phyloP scores from a whole-genome alignment of 2,888 invertebrate species.

The Stenoptilia bipunctidactyla region DNA sequence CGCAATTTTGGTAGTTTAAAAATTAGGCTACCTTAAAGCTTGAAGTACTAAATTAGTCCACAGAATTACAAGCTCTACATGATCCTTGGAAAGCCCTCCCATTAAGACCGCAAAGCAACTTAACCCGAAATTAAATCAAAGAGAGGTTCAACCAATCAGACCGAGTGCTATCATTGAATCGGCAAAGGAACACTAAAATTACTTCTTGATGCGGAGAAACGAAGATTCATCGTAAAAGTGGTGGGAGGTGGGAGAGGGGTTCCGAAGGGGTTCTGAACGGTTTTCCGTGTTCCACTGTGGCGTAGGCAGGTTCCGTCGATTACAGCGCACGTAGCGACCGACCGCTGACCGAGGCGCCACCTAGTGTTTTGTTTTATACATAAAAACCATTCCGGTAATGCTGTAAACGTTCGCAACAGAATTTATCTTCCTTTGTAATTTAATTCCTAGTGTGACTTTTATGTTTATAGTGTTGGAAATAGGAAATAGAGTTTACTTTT shows the following conservation, averaged over 20 bases:
- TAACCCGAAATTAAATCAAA: constrained; percentile 71
- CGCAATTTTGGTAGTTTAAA: too few species aligned
- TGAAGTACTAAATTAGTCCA: constrained; percentile 11
- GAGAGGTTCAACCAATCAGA: constrained; percentile 69
- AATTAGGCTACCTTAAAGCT: too few species aligned
- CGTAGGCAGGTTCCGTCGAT: constrained; percentile 57
- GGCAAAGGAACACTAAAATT: constrained; percentile 71
- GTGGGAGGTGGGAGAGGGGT: constrained; percentile 25
- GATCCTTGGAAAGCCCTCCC: constrained; percentile 46
- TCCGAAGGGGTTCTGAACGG: constrained; percentile 54
- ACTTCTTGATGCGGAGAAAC: constrained; percentile 71
- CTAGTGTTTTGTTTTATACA: constrained; percentile 65
- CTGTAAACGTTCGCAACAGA: constrained; percentile 48
- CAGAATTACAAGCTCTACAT: constrained; percentile 7
- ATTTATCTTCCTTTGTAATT: constrained; percentile 40
- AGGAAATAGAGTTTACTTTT: constrained; percentile 4
- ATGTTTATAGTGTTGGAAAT: constrained; percentile 1
- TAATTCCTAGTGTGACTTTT: constrained; percentile 13
- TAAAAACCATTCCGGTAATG: constrained; percentile 64
- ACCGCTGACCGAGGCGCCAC: constrained; percentile 37
- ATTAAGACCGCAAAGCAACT: constrained; percentile 56
- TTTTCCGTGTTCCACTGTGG: constrained; percentile 65
- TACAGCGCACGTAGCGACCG: constrained; percentile 31
- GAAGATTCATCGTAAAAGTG: constrained; percentile 72
- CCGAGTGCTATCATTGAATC: constrained; percentile 71